Percentiles rank a stretch among this genome's conserved stretches.
Conservation (phyloP, 1,140 invertebrate species). For the Metaphire vulgaris region DNA sequence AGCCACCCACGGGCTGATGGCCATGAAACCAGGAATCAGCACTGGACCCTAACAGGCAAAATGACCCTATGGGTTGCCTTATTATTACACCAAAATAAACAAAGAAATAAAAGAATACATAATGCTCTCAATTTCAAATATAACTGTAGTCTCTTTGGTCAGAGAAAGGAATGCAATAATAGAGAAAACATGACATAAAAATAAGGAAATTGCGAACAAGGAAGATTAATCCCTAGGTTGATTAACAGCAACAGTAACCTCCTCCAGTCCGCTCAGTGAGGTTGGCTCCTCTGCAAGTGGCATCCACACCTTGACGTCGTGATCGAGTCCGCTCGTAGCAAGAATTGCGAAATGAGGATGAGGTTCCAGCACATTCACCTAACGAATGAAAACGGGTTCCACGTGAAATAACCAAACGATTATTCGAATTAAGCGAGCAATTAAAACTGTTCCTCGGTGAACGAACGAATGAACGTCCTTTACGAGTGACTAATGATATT, state of each 20-base stretch:
- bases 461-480: not conserved
- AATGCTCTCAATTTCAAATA: not conserved
- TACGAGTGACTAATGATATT: not conserved
- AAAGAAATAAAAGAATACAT: not conserved
- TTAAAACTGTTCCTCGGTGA: too few relatives aligned
- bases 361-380: slow-evolving; percentile 86
- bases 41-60: too few relatives aligned
- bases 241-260: slow-evolving; percentile 44
- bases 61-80: not conserved
- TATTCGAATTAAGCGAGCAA: too few relatives aligned
- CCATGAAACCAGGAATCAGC: too few relatives aligned
- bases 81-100: not conserved
- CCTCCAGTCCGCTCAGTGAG: slow-evolving; percentile 53
- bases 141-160: not conserved
- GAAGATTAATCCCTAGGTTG: too few relatives aligned
- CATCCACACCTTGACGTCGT: slow-evolving; percentile 86
- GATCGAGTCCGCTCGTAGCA: slow-evolving; percentile 83
- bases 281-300: slow-evolving; percentile 63
- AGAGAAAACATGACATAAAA: not conserved
- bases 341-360: slow-evolving; percentile 80
- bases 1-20: too few relatives aligned
- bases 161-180: not conserved
- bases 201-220: too few relatives aligned
- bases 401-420: not conserved
- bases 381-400: slow-evolving; percentile 14